phyloP scores from a whole-genome alignment of 1,140 invertebrate species.

The Ostrea edulis region DNA sequence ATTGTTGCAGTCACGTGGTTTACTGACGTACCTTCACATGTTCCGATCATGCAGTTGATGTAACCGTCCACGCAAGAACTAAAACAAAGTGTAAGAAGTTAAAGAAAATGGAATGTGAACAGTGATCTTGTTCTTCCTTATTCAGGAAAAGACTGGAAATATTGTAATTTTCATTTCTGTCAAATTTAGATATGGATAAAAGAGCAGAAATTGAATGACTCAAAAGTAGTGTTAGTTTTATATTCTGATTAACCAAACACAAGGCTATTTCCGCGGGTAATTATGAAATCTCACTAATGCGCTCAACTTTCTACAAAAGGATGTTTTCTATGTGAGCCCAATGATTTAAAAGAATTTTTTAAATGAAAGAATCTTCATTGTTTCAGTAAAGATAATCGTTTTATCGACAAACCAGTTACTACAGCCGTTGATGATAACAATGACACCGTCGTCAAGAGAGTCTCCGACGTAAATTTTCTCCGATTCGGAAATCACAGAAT shows the following conservation, averaged over 20 bases:
- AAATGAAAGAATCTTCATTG: too few relatives aligned
- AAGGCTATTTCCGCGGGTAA: too few relatives aligned
- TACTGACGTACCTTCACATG: neutral
- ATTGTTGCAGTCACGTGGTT: neutral
- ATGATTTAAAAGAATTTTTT: too few relatives aligned
- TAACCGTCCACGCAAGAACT: slow-evolving; percentile 10
- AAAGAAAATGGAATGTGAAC: neutral
- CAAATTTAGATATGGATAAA: too few relatives aligned
- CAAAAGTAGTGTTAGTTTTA: too few relatives aligned
- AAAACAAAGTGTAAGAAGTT: neutral
- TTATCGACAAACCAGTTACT: neutral
- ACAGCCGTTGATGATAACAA: neutral
- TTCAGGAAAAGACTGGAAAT: neutral
- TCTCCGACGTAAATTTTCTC: neutral
- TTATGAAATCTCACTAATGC: too few relatives aligned
- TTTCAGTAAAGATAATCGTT: too few relatives aligned
- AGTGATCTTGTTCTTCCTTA: neutral
- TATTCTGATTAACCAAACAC: too few relatives aligned
- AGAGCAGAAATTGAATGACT: too few relatives aligned
- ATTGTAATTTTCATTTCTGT: too few relatives aligned
- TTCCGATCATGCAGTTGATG: slow-evolving; percentile 1
- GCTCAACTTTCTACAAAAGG: too few relatives aligned
- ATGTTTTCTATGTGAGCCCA: too few relatives aligned
- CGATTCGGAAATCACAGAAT: neutral
- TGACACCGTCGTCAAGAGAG: neutral